Evolutionary conservation across 2,888 invertebrate species (phyloP), one percentile per base, ranked within the genome.

Genomic region (Rhaphigaster nebulosa): DNA sequence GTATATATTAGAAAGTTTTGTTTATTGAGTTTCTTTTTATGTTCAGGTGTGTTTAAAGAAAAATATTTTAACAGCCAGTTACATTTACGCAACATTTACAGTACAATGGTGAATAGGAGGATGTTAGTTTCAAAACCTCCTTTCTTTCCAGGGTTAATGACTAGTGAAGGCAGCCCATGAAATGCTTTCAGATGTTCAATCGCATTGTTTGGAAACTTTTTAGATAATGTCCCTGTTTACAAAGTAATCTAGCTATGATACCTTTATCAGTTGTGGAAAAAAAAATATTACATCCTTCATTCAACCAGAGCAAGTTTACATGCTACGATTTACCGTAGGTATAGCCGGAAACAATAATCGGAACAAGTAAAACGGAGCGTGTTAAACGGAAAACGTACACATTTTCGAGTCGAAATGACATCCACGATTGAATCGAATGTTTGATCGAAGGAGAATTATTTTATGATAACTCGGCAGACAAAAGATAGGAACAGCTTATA

Each of bases 61-160:
- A n/a, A n/a, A 15, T 3, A 26, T 13, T 45, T 41, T 45, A 45
- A 45, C n/a, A 84, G 18, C n/a, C 3, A 50, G 23, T 84, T 45
- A 50, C 45, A 41, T n/a, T 84, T 45, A 84, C 84, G 84, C n/a
- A 84, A 84, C 45, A 50, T 50, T 84, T 41, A n/a, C 45, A 84
- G 45, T 45, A 84, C 84, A 84, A 84, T 84, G 80, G 26, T 45
- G 80, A 84, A 84, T 84, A 84, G 84, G 15, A 84, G 84, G 84
- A 84, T 50, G 84, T 84, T 18, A 34, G 41, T 84, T 84, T 84
- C 84, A 84, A 84, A 45, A 84, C 45, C 45, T n/a, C 45, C 45
- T 12, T 84, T 84, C 84, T 45, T 84, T 50, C 84, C 84, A 45
- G 18, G n/a, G 26, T 4, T 84, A 50, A 84, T 84, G 84, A 50